phyloP scores from a whole-genome alignment of 2,888 invertebrate genomes.

The Hedya salicella region DNA sequence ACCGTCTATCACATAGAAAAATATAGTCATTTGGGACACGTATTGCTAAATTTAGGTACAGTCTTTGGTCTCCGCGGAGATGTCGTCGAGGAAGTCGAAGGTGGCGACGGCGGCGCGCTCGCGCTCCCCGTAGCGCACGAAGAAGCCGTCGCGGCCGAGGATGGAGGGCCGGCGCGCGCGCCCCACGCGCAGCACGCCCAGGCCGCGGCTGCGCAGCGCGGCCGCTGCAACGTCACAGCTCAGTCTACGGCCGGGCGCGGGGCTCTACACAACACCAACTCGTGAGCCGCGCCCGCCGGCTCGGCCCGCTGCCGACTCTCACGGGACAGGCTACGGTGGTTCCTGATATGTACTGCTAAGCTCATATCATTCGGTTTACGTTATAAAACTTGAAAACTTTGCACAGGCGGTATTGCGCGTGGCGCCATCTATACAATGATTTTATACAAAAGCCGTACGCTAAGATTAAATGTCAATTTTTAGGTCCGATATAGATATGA shows the following conservation, averaged over 20 bases:
- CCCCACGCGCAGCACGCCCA: conserved; percentile 82
- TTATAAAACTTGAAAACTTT: too few relatives aligned
- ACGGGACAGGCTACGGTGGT: conserved; percentile 32
- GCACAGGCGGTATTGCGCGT: too few relatives aligned
- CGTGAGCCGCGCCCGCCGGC: conserved; percentile 56
- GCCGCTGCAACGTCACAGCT: conserved; percentile 80
- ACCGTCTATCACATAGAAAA: conserved; percentile 70
- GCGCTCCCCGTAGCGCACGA: conserved; percentile 90
- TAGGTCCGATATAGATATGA: too few relatives aligned
- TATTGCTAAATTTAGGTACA: conserved; percentile 73
- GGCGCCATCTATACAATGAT: too few relatives aligned
- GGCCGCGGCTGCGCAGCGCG: conserved; percentile 84
- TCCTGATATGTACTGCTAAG: conserved; percentile 11
- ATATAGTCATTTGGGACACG: conserved; percentile 70
- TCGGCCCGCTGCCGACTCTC: conserved; percentile 51
- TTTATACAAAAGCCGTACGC: too few relatives aligned
- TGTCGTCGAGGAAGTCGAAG: conserved; percentile 92
- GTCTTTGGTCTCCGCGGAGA: conserved; percentile 81
- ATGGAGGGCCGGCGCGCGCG: conserved; percentile 87
- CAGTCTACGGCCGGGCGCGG: conserved; percentile 59
- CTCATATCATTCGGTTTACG: too few relatives aligned
- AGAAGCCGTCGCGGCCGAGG: conserved; percentile 91
- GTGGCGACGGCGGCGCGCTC: conserved; percentile 91
- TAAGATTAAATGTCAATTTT: too few relatives aligned
- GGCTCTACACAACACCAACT: conserved; percentile 65